Base-by-base conservation (phyloP, 2,888 invertebrate genomes). In the Drosophila neonasuta region DNA sequence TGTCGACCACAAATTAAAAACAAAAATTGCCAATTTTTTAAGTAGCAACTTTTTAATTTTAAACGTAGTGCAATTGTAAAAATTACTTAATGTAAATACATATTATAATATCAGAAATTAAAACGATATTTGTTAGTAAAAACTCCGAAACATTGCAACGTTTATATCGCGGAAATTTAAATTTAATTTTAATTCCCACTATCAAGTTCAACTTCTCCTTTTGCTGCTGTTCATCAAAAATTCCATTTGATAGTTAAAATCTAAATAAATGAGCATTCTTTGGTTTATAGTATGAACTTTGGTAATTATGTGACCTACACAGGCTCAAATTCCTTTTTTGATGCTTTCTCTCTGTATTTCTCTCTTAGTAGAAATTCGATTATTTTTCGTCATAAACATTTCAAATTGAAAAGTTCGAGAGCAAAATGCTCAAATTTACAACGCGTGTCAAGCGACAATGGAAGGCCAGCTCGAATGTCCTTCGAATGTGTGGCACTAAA, bases 171-270 rank as follows among this genome's bases (percentile, higher is more conserved):
- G 1, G 1, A 24, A 24, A 6, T 24, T 24, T 24, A 6, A 24
- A 24, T 24, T 5, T 24, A 24, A 24, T 24, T 24, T 24, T 6
- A 24, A 6, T 24, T 24, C 24, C 6, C 24, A 24, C 24, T 24
- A 24, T 24, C 24, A 24, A 6, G 24, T 24, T 24, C 24, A 24
- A 24, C 4, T 6, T 24, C 2, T 24, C 0, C 20, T 24, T 24
- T 5, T 24, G 5, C 24, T 80, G 10, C 45, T 78, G 7, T 78
- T 71, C 68, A 78, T 73, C 13, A 49, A 66, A 41, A 10, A 29
- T 41, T 42, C 11, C 30, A 30, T 30, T 20, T 54, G 44, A 20
- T 54, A 34, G 54, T 55, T 34, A 7, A 58, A 58, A 32, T 11
- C 32, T 5, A 42, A 52, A 52, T 24, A 20, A 42, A 32, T 54